Evolutionary conservation across 2,888 invertebrate genomes (phyloP).

Genomic region (Timema podura): DNA sequence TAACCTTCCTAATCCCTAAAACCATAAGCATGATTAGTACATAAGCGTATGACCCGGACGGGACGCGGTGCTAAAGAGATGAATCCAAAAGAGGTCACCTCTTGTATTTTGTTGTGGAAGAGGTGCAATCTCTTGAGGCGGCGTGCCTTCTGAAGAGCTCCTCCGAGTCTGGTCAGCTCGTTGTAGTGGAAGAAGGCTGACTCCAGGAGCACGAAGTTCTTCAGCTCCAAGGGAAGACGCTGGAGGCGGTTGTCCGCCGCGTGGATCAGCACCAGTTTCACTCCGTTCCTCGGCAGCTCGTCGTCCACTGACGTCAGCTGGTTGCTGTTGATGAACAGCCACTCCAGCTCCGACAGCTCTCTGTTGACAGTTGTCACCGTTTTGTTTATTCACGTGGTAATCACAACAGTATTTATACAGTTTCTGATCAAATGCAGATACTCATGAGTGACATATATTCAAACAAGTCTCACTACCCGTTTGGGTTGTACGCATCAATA

Average conservation of each 20-base stretch:
- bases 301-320: constrained; percentile 68
- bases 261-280: constrained; percentile 63
- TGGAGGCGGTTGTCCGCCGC: constrained; percentile 70
- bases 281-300: constrained; percentile 66
- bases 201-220: constrained; percentile 63
- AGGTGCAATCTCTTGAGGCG: constrained; percentile 63
- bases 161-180: constrained; percentile 64
- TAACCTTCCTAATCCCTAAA: too few relatives aligned
- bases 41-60: too few relatives aligned
- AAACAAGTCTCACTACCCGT: too few relatives aligned
- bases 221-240: constrained; percentile 66
- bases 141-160: constrained; percentile 64
- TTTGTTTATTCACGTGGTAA: too few relatives aligned
- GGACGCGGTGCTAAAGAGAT: neutral
- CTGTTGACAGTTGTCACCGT: constrained; percentile 37
- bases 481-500: too few relatives aligned
- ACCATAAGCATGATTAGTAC: too few relatives aligned
- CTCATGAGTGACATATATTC: too few relatives aligned
- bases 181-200: constrained; percentile 70
- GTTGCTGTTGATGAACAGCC: constrained; percentile 76
- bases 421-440: too few relatives aligned
- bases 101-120: constrained; percentile 69
- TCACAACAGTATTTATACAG: neutral
- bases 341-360: constrained; percentile 66
- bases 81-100: constrained; percentile 51